Conservation (phyloP, 2,113 vertebrate species). For the Centropus unirufus region DNA sequence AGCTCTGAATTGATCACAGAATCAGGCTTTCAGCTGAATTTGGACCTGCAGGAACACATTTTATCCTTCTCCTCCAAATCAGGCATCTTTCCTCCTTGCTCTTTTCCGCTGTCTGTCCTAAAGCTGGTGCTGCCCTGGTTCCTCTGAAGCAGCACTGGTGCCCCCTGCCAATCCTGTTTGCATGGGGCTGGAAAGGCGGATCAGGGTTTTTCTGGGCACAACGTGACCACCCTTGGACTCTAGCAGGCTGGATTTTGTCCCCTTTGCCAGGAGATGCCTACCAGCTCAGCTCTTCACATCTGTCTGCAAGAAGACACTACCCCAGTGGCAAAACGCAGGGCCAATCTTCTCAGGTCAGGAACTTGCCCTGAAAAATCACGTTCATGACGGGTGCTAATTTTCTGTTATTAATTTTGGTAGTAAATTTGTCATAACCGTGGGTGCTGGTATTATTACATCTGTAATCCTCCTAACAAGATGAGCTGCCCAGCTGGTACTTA, state of each 20-base stretch:
- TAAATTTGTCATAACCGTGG: background rate
- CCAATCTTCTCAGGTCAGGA: background rate
- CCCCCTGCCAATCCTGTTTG: background rate
- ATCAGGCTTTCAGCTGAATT: background rate
- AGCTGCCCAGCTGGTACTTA: conserved; percentile 25
- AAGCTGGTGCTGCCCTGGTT: background rate
- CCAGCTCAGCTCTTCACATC: background rate
- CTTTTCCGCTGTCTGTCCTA: background rate
- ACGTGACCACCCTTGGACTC: background rate
- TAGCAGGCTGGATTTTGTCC: background rate
- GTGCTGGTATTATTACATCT: background rate
- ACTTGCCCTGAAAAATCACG: background rate
- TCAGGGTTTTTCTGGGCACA: background rate
- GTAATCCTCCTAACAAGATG: conserved; percentile 17
- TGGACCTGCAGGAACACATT: background rate
- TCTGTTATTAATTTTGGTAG: background rate
- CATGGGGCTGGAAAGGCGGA: background rate
- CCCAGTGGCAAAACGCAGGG: background rate
- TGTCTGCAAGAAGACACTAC: background rate
- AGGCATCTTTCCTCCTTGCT: background rate
- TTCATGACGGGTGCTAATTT: background rate
- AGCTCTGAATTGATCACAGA: background rate
- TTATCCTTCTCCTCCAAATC: background rate
- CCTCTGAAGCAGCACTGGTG: background rate
- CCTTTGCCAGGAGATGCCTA: background rate